Base-by-base conservation (phyloP, 2,888 invertebrate species). In the Tromatobia lineatoria region DNA sequence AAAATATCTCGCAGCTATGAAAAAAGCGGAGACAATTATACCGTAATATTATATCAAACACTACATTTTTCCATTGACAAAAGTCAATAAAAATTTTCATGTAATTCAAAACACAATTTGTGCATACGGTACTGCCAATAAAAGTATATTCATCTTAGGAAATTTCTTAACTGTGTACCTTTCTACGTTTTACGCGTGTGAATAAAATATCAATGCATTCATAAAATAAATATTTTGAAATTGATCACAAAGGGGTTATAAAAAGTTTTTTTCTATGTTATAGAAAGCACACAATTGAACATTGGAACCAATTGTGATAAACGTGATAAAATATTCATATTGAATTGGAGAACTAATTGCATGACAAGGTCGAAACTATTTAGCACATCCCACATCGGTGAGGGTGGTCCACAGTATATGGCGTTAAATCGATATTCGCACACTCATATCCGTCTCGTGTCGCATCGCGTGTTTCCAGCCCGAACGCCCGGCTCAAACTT, bases 321-420 rank as follows among this genome's bases (percentile, higher is more conserved):
- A 23, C 38, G 52, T 42, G 29, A 45, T 61, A 42, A 77, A 81
- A 77, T 69, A 77, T 69, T 77, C 47, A 77, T 77, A 84, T 81
- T 84, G 74, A 20, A 84, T 74, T 70, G 47, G 74, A 70, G 69
- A 74, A 84, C 69, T 69, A 81, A 84, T 84, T 61, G 81, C 76
- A n/a, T 29, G 77, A 73, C 73, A 61, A 74, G 61, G 57, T 47
- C 47, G 67, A 77, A 73, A 59, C 69, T 67, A 52, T 84, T 73
- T 69, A 57, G 80, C 52, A 25, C 52, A 52, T 50, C 70, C 64
- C 20, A 42, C 64, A 79, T 47, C 2, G 10, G 47, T 47, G 29
- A 29, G 74, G 8, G 34, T 38, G 59, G 29, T 57, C 64, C 50
- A 38, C 10, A 10, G 34, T 15, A 45, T 52, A 18, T 59, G 54